phyloP scores from a whole-genome alignment of 2,888 invertebrate species.

The Drosophila formosana region DNA sequence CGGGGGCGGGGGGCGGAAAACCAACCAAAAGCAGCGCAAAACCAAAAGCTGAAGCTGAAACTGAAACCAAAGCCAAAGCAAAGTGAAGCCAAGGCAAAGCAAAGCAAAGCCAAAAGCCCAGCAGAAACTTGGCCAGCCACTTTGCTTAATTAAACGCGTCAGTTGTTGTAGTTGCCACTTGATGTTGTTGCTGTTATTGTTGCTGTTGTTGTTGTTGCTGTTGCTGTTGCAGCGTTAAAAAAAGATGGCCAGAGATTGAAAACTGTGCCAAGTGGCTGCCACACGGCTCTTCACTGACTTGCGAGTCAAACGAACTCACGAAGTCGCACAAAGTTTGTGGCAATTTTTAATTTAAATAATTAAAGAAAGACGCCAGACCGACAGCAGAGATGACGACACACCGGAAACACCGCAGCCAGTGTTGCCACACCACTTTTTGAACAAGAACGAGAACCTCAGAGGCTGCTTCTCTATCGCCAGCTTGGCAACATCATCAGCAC shows the following conservation, averaged over 20 bases:
- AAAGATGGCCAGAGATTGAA: slow-evolving; percentile 60
- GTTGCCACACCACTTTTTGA: slow-evolving; percentile 11
- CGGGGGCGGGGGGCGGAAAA: neutral
- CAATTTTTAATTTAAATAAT: slow-evolving; percentile 79
- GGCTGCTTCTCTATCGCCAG: neutral
- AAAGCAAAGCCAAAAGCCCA: slow-evolving; percentile 26
- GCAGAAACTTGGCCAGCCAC: slow-evolving; percentile 69
- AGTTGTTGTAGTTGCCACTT: slow-evolving; percentile 27
- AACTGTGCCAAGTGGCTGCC: slow-evolving; percentile 71
- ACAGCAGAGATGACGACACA: slow-evolving; percentile 4
- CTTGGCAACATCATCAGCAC: slow-evolving; percentile 66
- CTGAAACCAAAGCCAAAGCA: slow-evolving; percentile 39
- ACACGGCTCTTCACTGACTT: slow-evolving; percentile 10
- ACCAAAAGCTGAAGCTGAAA: slow-evolving; percentile 26
- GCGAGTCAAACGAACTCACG: slow-evolving; percentile 24
- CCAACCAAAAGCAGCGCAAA: neutral
- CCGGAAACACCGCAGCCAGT: slow-evolving; percentile 25
- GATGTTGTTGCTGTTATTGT: slow-evolving; percentile 24
- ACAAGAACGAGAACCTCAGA: neutral
- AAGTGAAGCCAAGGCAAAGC: slow-evolving; percentile 19
- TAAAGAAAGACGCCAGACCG: slow-evolving; percentile 55
- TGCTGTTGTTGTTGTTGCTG: slow-evolving; percentile 36
- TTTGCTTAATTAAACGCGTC: slow-evolving; percentile 80
- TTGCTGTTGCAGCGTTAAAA: slow-evolving; percentile 22
- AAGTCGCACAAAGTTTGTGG: slow-evolving; percentile 55